Evolutionary conservation across 2,797 vertebrate genomes (phyloP).

Genomic region (Darevskia mixta): DNA sequence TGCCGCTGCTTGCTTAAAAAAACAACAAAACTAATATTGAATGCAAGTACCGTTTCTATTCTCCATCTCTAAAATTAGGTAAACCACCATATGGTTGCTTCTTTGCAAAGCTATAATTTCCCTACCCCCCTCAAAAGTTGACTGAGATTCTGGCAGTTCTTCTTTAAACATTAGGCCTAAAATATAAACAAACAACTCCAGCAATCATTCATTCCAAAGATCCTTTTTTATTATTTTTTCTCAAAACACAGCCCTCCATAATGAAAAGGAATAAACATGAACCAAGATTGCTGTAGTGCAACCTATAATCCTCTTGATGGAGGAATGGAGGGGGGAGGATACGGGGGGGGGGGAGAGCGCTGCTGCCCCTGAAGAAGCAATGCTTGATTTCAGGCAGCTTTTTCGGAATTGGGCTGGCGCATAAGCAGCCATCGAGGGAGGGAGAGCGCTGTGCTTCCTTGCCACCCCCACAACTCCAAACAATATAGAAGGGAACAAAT

Average conservation of each 20-base stretch:
- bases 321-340: neutral
- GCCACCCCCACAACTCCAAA: neutral
- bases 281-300: neutral
- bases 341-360: neutral
- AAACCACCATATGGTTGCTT: slow-evolving; percentile 50
- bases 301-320: slow-evolving; percentile 19
- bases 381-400: slow-evolving; percentile 34
- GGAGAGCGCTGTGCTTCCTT: slow-evolving; percentile 31
- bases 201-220: slow-evolving; percentile 25
- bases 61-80: slow-evolving; percentile 55
- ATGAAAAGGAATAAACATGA: neutral
- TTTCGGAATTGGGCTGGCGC: neutral
- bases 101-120: slow-evolving; percentile 57
- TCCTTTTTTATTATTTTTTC: slow-evolving; percentile 24
- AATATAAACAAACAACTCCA: slow-evolving; percentile 65
- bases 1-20: neutral
- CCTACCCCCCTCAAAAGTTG: slow-evolving; percentile 49
- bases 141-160: slow-evolving; percentile 59
- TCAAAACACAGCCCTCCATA: slow-evolving; percentile 36
- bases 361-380: slow-evolving; percentile 34
- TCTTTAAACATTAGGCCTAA: slow-evolving; percentile 57
- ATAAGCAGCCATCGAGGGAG: neutral
- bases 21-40: neutral
- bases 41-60: slow-evolving; percentile 39
- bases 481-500: slow-evolving; percentile 1